Conservation (phyloP, 1,140 invertebrate species). For the Kradibia gibbosae region DNA sequence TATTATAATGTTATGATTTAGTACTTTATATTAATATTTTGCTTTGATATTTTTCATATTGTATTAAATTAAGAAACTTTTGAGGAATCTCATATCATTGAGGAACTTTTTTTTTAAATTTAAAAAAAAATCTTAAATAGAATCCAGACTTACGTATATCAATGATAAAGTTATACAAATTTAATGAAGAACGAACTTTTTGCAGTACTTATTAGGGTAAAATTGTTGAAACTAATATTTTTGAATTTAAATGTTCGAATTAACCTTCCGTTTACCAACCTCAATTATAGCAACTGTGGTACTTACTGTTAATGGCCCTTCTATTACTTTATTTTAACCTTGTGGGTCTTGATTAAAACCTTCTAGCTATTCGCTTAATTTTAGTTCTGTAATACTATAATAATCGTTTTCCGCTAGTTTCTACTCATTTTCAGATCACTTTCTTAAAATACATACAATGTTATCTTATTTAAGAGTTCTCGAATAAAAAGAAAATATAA, state of each 20-base stretch:
- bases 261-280: not conserved
- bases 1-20: too few relatives aligned
- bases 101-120: not conserved
- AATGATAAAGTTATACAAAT: not conserved
- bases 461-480: not conserved
- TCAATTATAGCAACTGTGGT: not conserved
- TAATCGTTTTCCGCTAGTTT: not conserved
- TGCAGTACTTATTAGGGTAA: not conserved
- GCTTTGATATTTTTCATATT: too few relatives aligned
- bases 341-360: not conserved
- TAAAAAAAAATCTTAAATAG: not conserved
- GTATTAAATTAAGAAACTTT: too few relatives aligned
- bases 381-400: constrained; percentile 3
- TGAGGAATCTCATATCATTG: too few relatives aligned
- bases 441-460: not conserved
- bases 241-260: constrained; percentile 6
- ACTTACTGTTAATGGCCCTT: not conserved
- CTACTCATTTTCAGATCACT: not conserved
- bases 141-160: not conserved
- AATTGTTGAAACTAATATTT: not conserved
- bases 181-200: not conserved
- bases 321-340: not conserved
- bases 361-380: not conserved
- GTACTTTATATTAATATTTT: too few relatives aligned
- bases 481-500: not conserved